Evolutionary conservation across 2,113 vertebrate genomes (phyloP).

Genomic region (Xyliphius kryptos): DNA sequence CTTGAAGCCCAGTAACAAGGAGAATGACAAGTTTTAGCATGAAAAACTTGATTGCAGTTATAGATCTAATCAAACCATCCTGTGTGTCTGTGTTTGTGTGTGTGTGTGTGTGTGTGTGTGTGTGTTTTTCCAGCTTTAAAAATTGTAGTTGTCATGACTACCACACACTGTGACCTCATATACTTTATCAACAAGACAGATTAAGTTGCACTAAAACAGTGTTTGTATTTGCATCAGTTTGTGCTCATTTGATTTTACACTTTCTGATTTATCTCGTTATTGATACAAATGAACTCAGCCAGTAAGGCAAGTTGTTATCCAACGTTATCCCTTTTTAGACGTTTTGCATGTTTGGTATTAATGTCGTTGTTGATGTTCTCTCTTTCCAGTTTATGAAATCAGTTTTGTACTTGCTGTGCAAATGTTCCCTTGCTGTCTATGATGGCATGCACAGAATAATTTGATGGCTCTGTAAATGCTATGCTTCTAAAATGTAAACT

Average conservation of each 20-base stretch:
- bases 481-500: constrained; percentile 3
- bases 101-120: neutral
- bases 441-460: constrained; percentile 13
- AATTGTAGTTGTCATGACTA: neutral
- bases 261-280: no score
- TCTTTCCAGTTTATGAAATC: neutral
- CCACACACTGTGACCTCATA: neutral
- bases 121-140: constrained; percentile 1
- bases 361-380: neutral
- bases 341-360: constrained; percentile 1
- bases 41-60: neutral
- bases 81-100: neutral
- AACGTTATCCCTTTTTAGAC: neutral
- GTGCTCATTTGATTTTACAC: no score
- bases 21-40: no score
- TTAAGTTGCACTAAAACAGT: neutral
- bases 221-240: no score
- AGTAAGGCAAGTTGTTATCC: neutral
- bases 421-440: constrained; percentile 28
- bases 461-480: neutral
- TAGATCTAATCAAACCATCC: neutral
- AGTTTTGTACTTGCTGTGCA: constrained; percentile 20
- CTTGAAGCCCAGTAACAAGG: no score
- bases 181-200: neutral
- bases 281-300: neutral